Percentiles rank a stretch among this genome's conserved stretches.
phyloP scores from a whole-genome alignment of 2,113 vertebrate genomes.

The Macquaria ambigua region DNA sequence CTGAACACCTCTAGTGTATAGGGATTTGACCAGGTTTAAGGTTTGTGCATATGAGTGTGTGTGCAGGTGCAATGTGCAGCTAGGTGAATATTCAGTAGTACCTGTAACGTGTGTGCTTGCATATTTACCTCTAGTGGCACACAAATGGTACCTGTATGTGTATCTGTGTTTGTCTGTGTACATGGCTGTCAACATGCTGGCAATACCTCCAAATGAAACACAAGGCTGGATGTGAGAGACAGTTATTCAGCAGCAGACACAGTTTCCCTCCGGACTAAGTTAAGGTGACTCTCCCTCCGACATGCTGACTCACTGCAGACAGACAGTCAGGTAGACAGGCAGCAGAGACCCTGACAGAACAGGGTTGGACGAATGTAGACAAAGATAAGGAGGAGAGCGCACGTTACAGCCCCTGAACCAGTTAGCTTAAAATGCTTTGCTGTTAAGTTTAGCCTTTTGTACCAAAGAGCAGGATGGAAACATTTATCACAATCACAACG shows the following conservation, averaged over 20 bases:
- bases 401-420: background rate
- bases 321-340: background rate
- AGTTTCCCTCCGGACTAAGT: conserved; percentile 35
- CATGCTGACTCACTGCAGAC: conserved; percentile 38
- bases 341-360: background rate
- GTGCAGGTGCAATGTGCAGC: background rate
- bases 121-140: background rate
- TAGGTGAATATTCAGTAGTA: background rate
- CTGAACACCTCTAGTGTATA: too few species aligned
- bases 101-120: background rate
- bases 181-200: background rate
- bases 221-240: conserved; percentile 14
- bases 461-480: background rate
- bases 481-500: background rate
- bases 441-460: background rate
- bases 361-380: background rate
- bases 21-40: background rate
- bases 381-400: background rate
- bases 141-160: background rate
- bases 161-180: background rate
- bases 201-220: background rate
- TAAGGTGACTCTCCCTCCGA: conserved; percentile 18
- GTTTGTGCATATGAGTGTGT: background rate
- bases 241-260: conserved; percentile 21
- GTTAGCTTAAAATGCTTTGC: background rate